Conservation (phyloP, 1,140 invertebrate species). For the Drosophila suzukii region DNA sequence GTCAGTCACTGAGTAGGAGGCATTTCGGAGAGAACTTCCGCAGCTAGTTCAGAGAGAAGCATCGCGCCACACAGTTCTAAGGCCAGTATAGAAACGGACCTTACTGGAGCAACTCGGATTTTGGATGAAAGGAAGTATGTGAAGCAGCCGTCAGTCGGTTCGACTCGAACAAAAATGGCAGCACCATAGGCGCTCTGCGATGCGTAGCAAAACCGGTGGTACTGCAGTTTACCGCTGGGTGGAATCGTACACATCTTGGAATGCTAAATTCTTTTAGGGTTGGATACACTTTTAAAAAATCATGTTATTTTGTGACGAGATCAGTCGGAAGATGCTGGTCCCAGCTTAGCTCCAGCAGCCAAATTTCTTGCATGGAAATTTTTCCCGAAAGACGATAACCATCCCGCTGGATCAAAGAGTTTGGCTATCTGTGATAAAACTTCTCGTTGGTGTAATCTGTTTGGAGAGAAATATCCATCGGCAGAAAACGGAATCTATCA, state of each 20-base stretch:
- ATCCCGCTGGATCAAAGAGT: no score
- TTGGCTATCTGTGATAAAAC: no score
- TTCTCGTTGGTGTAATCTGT: no score
- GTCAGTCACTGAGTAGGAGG: constrained; percentile 5
- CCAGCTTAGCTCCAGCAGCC: constrained; percentile 4
- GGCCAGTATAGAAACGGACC: background rate
- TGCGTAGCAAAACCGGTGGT: background rate
- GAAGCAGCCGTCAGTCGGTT: background rate
- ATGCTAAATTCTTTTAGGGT: background rate
- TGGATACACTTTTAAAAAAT: background rate
- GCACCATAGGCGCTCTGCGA: background rate
- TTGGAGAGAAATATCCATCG: no score
- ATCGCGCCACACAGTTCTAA: background rate
- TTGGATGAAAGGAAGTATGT: background rate
- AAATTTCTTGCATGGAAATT: constrained; percentile 8
- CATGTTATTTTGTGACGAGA: background rate
- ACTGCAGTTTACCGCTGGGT: background rate
- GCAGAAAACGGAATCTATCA: no score
- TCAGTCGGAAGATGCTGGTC: background rate
- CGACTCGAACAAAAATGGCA: constrained; percentile 3
- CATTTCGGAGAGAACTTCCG: constrained; percentile 3
- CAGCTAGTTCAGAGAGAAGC: background rate
- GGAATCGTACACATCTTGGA: background rate
- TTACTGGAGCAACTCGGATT: background rate
- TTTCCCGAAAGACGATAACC: no score